Evolutionary conservation across 2,888 invertebrate genomes (phyloP).

Genomic region (Horisme vitalbata): DNA sequence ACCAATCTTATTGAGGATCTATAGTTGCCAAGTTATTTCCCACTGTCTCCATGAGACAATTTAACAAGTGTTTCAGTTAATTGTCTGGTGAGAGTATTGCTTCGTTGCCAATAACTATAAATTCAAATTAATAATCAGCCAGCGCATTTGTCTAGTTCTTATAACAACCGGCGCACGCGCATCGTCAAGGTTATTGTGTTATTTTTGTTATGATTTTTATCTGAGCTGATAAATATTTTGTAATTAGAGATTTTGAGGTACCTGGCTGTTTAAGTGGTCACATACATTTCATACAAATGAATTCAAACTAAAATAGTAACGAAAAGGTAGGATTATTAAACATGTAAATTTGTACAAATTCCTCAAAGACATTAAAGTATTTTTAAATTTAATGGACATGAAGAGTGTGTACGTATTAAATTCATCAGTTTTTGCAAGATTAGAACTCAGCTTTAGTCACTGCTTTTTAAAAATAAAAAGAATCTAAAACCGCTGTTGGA

Average conservation of each 20-base stretch:
- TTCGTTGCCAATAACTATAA: conserved; percentile 69
- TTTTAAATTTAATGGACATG: conserved; percentile 16
- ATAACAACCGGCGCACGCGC: conserved; percentile 36
- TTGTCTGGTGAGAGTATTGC: conserved; percentile 54
- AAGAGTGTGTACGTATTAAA: conserved; percentile 23
- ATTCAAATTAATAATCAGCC: conserved; percentile 67
- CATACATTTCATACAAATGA: too few relatives aligned
- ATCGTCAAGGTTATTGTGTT: conserved; percentile 50
- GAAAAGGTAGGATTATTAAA: too few relatives aligned
- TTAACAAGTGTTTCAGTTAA: conserved; percentile 66
- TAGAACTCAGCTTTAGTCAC: conserved; percentile 36
- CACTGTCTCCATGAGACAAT: conserved; percentile 62
- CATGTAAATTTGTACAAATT: conserved; percentile 5
- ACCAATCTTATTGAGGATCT: conserved; percentile 41
- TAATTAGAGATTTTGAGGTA: too few relatives aligned
- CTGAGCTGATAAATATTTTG: too few relatives aligned
- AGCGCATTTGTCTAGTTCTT: conserved; percentile 46
- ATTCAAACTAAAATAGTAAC: conserved; percentile 3
- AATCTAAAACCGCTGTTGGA: conserved; percentile 41
- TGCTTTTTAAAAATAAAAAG: conserved; percentile 42
- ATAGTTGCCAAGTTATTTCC: conserved; percentile 65
- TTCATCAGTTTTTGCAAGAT: conserved; percentile 23
- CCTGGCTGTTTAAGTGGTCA: too few relatives aligned
- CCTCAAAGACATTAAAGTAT: conserved; percentile 16
- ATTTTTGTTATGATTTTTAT: conserved; percentile 42